Conservation (phyloP, 2,113 vertebrate species). For the Indicator maculatus region DNA sequence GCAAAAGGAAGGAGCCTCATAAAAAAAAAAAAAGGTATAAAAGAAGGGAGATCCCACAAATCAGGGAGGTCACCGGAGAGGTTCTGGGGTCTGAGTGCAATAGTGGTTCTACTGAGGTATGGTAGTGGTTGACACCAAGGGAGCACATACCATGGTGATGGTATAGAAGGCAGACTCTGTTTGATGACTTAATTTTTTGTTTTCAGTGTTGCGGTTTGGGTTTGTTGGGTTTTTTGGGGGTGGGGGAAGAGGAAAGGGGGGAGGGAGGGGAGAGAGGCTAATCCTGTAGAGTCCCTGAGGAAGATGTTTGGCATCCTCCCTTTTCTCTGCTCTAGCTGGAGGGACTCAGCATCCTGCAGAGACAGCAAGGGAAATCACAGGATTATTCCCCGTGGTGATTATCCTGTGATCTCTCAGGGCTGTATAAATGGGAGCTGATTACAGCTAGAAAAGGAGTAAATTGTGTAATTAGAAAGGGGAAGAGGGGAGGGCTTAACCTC, state of each 20-base stretch:
- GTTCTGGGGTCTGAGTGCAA: background rate
- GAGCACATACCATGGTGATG: background rate
- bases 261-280: background rate
- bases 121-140: background rate
- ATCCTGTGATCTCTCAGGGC: constrained; percentile 45
- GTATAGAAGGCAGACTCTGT: background rate
- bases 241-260: no score
- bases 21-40: background rate
- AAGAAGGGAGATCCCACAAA: background rate
- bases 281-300: background rate
- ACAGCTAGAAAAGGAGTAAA: constrained; percentile 51
- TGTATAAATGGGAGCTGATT: constrained; percentile 61
- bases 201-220: background rate
- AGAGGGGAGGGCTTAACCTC: background rate
- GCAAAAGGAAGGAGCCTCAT: background rate
- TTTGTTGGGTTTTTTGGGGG: background rate
- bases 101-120: background rate
- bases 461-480: constrained; percentile 57
- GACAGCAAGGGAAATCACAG: constrained; percentile 31
- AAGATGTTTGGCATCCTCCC: background rate
- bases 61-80: background rate
- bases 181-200: background rate
- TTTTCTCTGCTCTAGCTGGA: background rate
- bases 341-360: constrained; percentile 24
- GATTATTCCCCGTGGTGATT: constrained; percentile 60